Evolutionary conservation across 2,888 invertebrate genomes (phyloP).

Genomic region (Agonopterix alstromeriana): DNA sequence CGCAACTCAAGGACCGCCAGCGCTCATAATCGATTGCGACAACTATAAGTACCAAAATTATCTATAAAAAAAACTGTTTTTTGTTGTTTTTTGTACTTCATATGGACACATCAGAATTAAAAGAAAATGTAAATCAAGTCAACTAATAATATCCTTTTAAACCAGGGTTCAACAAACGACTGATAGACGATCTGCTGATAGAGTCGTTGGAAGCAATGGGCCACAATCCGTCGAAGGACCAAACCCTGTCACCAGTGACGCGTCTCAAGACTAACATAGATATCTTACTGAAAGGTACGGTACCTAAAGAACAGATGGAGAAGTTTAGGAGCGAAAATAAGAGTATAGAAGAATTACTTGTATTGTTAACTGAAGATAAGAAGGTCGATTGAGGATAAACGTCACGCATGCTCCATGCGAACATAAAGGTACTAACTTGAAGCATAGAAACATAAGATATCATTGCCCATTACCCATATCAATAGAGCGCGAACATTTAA

Average conservation of each 20-base stretch:
- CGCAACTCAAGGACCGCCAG: too few relatives aligned
- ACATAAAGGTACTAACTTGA: too few relatives aligned
- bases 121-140: not conserved
- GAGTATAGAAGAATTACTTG: constrained; percentile 86
- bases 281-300: constrained; percentile 87
- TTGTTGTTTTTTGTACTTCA: too few relatives aligned
- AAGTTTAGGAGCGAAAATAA: constrained; percentile 84
- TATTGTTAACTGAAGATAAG: constrained; percentile 79
- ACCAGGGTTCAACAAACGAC: constrained; percentile 78
- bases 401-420: too few relatives aligned
- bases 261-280: constrained; percentile 85
- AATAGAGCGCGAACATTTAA: too few relatives aligned
- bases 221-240: constrained; percentile 79
- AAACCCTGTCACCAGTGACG: constrained; percentile 75
- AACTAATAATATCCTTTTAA: constrained; percentile 4
- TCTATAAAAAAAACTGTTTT: too few relatives aligned
- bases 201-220: constrained; percentile 87
- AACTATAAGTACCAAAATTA: too few relatives aligned
- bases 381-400: constrained; percentile 13
- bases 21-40: too few relatives aligned
- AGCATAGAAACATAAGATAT: too few relatives aligned
- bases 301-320: constrained; percentile 86
- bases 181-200: constrained; percentile 88
- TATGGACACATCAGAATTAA: too few relatives aligned
- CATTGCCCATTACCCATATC: too few relatives aligned